Base-by-base conservation (phyloP, 2,113 vertebrate species). In the Lycaon pictus region DNA sequence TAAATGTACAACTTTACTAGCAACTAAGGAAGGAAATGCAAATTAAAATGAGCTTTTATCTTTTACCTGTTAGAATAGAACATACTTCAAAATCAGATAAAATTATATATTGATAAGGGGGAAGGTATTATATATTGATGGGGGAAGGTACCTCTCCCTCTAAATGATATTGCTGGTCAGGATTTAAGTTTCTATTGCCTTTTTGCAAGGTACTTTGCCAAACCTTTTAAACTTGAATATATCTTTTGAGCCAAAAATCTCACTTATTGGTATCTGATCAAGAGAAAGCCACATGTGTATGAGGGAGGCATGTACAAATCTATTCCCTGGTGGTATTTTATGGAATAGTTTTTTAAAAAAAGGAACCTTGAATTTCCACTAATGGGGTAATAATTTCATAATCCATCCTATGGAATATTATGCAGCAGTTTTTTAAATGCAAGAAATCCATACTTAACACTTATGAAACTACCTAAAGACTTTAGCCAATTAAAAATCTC, bases 251-350 rank as follows among this genome's bases (percentile, higher is more conserved):
- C 84, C 65, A 74, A 48, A 5, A 83, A 65, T 29, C 62, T 23
- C 37, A 77, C 27, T 95, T 92, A 55, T 90, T 96, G 72, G 60
- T 97, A 77, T 72, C 37, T 53, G 69, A 74, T 55, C 80, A 79
- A 97, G 32, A 90, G 83, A 95, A 97, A 80, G 74, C 19, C 51
- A 90, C 69, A 27, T 51, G 25, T 83, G 32, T 90, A 53, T 55
- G 58, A 77, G 88, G 37, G 55, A 94, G 29, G 20, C 53, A 93
- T 35, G 43, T 62, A 29, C 0, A 62, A 90, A 95, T 90, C 51
- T 83, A 4, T 43, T 94, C 37, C n/a, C 29, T 63, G 51, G 56
- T 62, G 17, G 29, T 62, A 81, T 86, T 93, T 96, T 90, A 56
- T 7, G 3, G 23, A 97, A 62, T 55, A 77, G 17, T 79, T 43